Percentiles rank a stretch among this genome's conserved stretches.
Evolutionary conservation across 2,888 invertebrate genomes (phyloP).

Genomic region (Synergus umbraculus): DNA sequence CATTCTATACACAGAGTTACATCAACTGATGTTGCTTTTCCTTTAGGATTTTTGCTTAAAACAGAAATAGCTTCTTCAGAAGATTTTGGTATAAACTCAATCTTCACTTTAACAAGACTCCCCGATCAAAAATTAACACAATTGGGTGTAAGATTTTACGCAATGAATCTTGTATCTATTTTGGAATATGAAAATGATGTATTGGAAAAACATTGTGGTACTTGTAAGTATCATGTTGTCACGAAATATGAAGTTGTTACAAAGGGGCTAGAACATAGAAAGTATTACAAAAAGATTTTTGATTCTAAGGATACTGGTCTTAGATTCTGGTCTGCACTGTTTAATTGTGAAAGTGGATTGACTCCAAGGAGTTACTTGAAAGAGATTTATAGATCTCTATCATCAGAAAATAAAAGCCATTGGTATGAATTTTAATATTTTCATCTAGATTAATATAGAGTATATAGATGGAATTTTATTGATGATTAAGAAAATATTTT

Average conservation of each 20-base stretch:
- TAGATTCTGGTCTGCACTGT: slow-evolving; percentile 57
- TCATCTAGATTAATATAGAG: not conserved
- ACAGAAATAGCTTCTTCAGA: slow-evolving; percentile 59
- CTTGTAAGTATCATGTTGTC: slow-evolving; percentile 60
- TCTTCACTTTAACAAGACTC: not conserved
- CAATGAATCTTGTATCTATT: slow-evolving; percentile 71
- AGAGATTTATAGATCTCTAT: slow-evolving; percentile 54
- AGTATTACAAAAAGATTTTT: slow-evolving; percentile 44
- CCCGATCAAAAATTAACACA: slow-evolving; percentile 62
- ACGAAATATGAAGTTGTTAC: slow-evolving; percentile 63
- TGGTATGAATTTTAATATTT: slow-evolving; percentile 52
- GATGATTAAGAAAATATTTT: not conserved
- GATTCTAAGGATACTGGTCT: slow-evolving; percentile 67
- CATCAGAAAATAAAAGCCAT: slow-evolving; percentile 52
- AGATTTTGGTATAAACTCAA: slow-evolving; percentile 66
- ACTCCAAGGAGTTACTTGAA: slow-evolving; percentile 43
- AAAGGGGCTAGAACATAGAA: slow-evolving; percentile 61
- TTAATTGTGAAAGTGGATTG: slow-evolving; percentile 67
- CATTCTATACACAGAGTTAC: slow-evolving; percentile 74
- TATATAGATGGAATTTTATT: not conserved
- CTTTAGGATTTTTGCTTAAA: slow-evolving; percentile 56
- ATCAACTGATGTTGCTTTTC: slow-evolving; percentile 67
- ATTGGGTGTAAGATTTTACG: slow-evolving; percentile 67
- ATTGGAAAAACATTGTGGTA: slow-evolving; percentile 68
- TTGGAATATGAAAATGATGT: slow-evolving; percentile 64